phyloP scores from a whole-genome alignment of 2,113 vertebrate genomes.

The Spizaetus ornatus region DNA sequence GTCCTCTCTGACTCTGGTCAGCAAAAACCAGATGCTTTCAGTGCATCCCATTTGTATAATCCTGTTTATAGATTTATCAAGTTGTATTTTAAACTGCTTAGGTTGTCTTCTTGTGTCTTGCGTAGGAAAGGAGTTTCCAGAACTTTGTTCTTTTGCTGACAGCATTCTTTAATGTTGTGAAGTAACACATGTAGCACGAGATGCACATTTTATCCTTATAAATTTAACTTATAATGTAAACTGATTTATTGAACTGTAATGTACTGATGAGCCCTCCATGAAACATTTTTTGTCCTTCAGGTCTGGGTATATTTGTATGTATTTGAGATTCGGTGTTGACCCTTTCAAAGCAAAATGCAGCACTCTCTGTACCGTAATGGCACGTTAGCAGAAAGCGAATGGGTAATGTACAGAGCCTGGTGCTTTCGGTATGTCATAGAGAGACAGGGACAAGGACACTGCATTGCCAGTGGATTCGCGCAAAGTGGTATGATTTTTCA shows the following conservation, averaged over 20 bases:
- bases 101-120: not conserved
- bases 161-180: not conserved
- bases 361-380: not conserved
- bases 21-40: not conserved
- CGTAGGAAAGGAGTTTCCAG: not conserved
- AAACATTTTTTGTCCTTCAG: not conserved
- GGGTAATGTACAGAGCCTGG: too few species aligned
- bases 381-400: not conserved
- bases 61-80: not conserved
- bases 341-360: not conserved
- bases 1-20: not conserved
- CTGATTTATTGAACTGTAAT: not conserved
- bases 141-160: not conserved
- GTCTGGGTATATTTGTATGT: not conserved
- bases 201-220: not conserved
- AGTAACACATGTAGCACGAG: not conserved
- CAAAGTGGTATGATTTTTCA: not conserved
- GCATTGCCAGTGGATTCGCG: not conserved
- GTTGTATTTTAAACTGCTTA: not conserved
- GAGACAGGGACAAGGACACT: not conserved
- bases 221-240: not conserved
- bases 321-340: not conserved
- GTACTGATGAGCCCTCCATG: not conserved
- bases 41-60: not conserved
- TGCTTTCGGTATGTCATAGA: not conserved